Evolutionary conservation across 2,113 vertebrate species (phyloP), one percentile per base, ranked within the genome.

Genomic region (Brienomyrus longianalis): DNA sequence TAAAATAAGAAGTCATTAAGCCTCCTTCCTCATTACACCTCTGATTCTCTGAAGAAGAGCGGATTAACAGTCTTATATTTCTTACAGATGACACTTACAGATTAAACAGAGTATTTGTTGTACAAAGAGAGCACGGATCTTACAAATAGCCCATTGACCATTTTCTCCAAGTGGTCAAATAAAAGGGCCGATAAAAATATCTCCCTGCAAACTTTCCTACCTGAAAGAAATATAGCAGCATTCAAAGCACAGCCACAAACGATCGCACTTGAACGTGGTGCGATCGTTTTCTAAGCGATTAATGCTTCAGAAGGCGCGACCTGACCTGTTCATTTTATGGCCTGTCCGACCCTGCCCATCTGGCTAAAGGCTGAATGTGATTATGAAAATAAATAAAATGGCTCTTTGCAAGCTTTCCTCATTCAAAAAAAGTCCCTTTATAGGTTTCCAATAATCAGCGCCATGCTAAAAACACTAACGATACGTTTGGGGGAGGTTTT

Each of bases 351-450:
- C 3, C 27, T 27, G n/a, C n/a, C 27, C 10, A 70, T 80, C 15
- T 1, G 0, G 31, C 74, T 19, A 17, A 43, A 35, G 35, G 74
- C 74, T 80, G 35, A 80, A 17, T 35, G 35, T 80, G 74, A 80
- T 80, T 80, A 80, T 80, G 74, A 43, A 19, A 70, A 70, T 70
- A 80, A 80, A 80, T 43, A 80, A 80, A 80, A 80, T 80, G 35
- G 74, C 13, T 80, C 74, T 31, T 70, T 31, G 62, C 62, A 70
- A 80, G 35, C 74, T 80, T 80, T 80, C 35, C 74, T 80, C 35
- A 80, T 39, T 80, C 35, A 80, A 39, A 80, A 80, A 31, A 19
- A 39, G 31, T 80, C 35, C 74, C 35, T 80, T 80, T 80, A 80
- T 43, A 15, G 74, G 74, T 80, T 80, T 80, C 74, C 74, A 80